phyloP scores from a whole-genome alignment of 2,888 invertebrate species.

The Drosophila meridionalis region DNA sequence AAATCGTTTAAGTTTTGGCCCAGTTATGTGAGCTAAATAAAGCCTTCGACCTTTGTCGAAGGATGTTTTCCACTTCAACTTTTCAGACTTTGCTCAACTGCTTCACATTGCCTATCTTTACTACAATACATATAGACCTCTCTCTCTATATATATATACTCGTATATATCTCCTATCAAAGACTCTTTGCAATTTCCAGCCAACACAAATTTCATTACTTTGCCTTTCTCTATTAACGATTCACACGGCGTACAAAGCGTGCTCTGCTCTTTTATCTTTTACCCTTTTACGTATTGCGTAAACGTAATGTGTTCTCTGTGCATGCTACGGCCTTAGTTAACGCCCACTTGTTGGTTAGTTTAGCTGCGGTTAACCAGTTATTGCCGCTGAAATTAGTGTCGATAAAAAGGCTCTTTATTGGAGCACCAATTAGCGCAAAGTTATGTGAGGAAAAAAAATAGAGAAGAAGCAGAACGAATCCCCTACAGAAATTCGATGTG shows the following conservation, averaged over 20 bases:
- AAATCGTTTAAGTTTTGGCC: background rate
- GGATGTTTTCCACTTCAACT: background rate
- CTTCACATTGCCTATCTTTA: background rate
- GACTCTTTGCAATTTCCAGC: background rate
- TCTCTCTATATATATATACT: background rate
- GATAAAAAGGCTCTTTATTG: conserved; percentile 44
- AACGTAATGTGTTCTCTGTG: conserved; percentile 16
- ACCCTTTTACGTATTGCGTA: conserved; percentile 27
- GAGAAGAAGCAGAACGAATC: background rate
- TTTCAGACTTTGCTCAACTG: background rate
- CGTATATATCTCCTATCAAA: background rate
- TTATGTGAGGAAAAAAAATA: conserved; percentile 29
- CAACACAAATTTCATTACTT: conserved; percentile 9
- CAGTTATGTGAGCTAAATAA: background rate
- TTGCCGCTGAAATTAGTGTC: conserved; percentile 27
- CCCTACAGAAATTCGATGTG: conserved; percentile 17
- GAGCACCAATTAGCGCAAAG: conserved; percentile 40
- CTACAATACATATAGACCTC: background rate
- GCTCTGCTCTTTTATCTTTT: conserved; percentile 10
- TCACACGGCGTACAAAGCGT: conserved; percentile 4
- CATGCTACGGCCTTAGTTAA: background rate
- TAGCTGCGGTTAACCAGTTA: conserved; percentile 21
- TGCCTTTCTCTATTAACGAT: conserved; percentile 14
- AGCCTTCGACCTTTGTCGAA: background rate
- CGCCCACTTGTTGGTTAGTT: conserved; percentile 15